phyloP scores from a whole-genome alignment of 2,113 vertebrate genomes.

The Cyprinus carpio region DNA sequence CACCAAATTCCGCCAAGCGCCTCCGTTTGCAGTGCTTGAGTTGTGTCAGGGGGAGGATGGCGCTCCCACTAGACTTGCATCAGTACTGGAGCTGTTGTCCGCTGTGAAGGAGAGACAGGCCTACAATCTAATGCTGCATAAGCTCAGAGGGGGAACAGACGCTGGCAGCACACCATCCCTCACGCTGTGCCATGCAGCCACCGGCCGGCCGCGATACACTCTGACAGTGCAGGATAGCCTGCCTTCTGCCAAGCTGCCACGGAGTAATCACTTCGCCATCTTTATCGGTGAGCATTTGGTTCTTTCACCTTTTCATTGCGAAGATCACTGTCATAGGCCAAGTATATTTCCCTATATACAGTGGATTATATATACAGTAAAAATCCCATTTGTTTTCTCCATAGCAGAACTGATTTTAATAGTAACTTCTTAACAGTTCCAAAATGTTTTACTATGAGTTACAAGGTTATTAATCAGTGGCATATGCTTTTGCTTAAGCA shows the following conservation, averaged over 20 bases:
- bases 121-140: conserved; percentile 85
- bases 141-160: conserved; percentile 78
- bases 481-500: no score
- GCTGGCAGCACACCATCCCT: conserved; percentile 70
- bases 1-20: conserved; percentile 87
- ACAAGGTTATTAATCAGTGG: no score
- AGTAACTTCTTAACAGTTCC: neutral
- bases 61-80: conserved; percentile 76
- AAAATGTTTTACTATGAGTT: neutral
- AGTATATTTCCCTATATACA: neutral
- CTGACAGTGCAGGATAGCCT: conserved; percentile 87
- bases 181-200: conserved; percentile 82
- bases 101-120: conserved; percentile 86
- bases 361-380: neutral
- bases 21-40: conserved; percentile 83
- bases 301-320: neutral
- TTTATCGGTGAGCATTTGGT: conserved; percentile 88
- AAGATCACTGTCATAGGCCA: neutral
- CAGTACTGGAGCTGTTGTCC: conserved; percentile 72
- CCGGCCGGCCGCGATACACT: conserved; percentile 85
- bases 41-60: conserved; percentile 86
- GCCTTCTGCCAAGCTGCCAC: conserved; percentile 77
- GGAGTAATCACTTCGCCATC: conserved; percentile 87
- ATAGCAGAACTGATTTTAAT: neutral
- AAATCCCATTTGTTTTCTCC: neutral